Evolutionary conservation across 2,888 invertebrate genomes (phyloP), one percentile per base, ranked within the genome.

Genomic region (Parochlus steinenii): DNA sequence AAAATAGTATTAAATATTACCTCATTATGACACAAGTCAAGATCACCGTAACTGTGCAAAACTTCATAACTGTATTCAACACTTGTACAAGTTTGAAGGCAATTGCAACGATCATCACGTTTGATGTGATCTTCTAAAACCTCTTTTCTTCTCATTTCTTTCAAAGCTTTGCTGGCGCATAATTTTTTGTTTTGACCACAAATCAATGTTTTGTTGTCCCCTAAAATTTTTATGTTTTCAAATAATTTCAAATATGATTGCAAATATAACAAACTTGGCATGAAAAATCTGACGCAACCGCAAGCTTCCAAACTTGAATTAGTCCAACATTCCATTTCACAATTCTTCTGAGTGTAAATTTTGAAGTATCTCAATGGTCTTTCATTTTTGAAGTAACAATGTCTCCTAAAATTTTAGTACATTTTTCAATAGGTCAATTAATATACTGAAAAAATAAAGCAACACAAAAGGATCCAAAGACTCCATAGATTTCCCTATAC

Each of bases 261-360:
- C 19, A 38, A 31, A 48, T 52, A 58, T 53, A n/a, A n/a, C n/a
- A n/a, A n/a, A 63, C 64, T 55, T 33, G 73, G 74, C 69, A 74
- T 70, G 42, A 70, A 67, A 43, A 69, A 71, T 43, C 68, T 65
- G 10, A 71, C 71, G 48, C 74, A 74, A 10, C 62, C 65, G 48
- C 74, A 74, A 41, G 54, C 53, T 3, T 51, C 49, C 36, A 64
- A 53, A 0, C 73, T 74, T 42, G 62, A 69, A 53, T 73, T 73
- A 2, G 71, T 60, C 27, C 71, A 53, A 44, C 74, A 74, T 53
- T 74, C 74, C 47, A 71, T 63, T 46, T 73, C 67, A 48, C 74
- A 75, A 53, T 73, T 74, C 31, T 67, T 62, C 50, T 74, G 72
- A 1, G 73, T 73, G 53, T 75, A 74, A 20, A 67, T 62, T 51